Evolutionary conservation across 1,140 invertebrate species (phyloP).

Genomic region (Drosophila persimilis): DNA sequence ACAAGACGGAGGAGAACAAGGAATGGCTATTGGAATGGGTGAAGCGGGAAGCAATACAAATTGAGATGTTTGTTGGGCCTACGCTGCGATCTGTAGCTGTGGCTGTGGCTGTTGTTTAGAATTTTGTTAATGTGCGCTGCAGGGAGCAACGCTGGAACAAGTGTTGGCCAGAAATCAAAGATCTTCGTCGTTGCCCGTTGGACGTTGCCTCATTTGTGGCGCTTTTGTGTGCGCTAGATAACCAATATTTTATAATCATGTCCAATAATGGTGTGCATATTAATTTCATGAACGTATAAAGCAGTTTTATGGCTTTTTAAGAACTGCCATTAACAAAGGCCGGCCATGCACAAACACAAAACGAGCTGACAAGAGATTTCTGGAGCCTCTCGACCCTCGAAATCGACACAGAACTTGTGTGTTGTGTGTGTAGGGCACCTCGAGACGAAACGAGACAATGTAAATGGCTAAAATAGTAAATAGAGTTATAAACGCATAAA

Average conservation of each 20-base stretch:
- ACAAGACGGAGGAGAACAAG: neutral
- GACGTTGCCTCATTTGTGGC: conserved; percentile 56
- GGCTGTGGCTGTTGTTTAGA: conserved; percentile 53
- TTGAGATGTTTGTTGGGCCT: conserved; percentile 69
- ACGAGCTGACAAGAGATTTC: conserved; percentile 53
- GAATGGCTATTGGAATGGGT: neutral
- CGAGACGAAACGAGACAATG: conserved; percentile 28
- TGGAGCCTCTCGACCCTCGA: conserved; percentile 19
- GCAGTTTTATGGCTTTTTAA: conserved; percentile 79
- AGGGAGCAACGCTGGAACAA: conserved; percentile 47
- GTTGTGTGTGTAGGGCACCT: too few species aligned
- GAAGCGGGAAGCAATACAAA: conserved; percentile 51
- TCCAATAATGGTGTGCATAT: conserved; percentile 79
- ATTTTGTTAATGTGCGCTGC: conserved; percentile 71
- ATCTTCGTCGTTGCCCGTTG: conserved; percentile 11
- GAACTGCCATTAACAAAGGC: conserved; percentile 75
- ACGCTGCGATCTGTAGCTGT: conserved; percentile 15
- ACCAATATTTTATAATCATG: conserved; percentile 79
- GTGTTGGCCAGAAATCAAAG: conserved; percentile 71
- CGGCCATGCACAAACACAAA: conserved; percentile 73
- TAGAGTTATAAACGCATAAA: conserved; percentile 77
- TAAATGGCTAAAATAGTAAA: conserved; percentile 65
- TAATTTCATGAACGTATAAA: conserved; percentile 78
- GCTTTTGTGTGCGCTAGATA: conserved; percentile 74
- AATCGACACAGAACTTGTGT: too few species aligned